Base-by-base conservation (phyloP, 2,113 vertebrate genomes). In the Lepidiolamprologus cunningtoni region DNA sequence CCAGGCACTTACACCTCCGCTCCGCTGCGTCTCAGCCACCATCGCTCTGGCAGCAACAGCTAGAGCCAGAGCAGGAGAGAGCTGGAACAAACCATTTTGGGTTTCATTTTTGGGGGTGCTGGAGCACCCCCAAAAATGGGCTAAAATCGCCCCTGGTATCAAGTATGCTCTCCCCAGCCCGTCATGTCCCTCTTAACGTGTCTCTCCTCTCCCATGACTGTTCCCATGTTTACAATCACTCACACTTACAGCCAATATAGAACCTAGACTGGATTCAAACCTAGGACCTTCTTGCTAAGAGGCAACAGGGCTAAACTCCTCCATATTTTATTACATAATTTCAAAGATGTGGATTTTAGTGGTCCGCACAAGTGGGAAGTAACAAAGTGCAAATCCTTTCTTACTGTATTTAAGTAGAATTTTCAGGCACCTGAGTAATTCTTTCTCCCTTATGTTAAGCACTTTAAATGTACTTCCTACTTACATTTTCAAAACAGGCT, bases 101-200 rank as follows among this genome's bases (percentile, higher is more conserved):
- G 35, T 1, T 40, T 12, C 5, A 12, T 5, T 40, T 40, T 40
- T 42, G 5, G 11, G 40, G 40, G 40, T 42, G 40, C 42, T 45
- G 1, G 0, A 45, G 42, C 42, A 45, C 1, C 42, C 2, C 0
- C 42, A 45, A 45, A 2, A 45, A 0, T 14, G 42, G 1, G 13
- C 13, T 14, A 4, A 45, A 1, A 7, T 45, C 13, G 1, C 42
- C 42, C 42, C 6, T 45, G 42, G 57, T 61, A 61, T 61, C 57
- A 19, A 19, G 0, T 6, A 3, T 10, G 57, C 2, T 61, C 28
- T 33, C 9, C 57, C 57, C 57, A 61, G 57, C 57, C 57, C 9
- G 1, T 61, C 16, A 33, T 61, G 57, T 61, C 57, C 3, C 26
- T 31, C 57, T 58, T 58, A 58, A 58, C 14, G 1, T 58, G 26